Percentiles rank a stretch among this genome's conserved stretches.
Conservation (phyloP, 2,113 vertebrate species). For the Microcebus ravelobensis region DNA sequence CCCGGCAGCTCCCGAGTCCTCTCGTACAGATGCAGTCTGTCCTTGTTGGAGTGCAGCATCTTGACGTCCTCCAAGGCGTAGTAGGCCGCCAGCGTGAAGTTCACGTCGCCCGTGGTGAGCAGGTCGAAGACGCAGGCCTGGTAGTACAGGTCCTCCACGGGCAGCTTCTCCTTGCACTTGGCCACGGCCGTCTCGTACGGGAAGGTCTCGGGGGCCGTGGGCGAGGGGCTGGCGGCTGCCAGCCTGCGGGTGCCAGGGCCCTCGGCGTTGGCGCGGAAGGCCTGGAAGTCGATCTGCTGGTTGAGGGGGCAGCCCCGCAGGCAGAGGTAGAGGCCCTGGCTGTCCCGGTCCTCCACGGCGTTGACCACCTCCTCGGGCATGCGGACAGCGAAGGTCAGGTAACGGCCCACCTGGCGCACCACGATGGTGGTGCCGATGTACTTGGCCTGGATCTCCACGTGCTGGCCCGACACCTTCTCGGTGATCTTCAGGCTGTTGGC, state of each 20-base stretch:
- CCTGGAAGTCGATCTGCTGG: slow-evolving; percentile 95
- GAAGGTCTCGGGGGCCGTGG: slow-evolving; percentile 82
- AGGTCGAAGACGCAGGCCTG: slow-evolving; percentile 98
- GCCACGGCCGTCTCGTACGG: slow-evolving; percentile 91
- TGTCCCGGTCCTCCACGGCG: slow-evolving; percentile 93
- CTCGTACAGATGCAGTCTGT: slow-evolving; percentile 94
- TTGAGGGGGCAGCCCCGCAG: slow-evolving; percentile 94
- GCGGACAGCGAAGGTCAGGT: slow-evolving; percentile 95
- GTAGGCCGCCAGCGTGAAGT: slow-evolving; percentile 98
- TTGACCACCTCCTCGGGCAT: slow-evolving; percentile 97
- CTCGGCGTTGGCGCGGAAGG: slow-evolving; percentile 81
- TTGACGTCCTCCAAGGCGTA: slow-evolving; percentile 97
- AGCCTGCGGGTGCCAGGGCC: slow-evolving; percentile 71
- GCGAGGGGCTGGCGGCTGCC: slow-evolving; percentile 21
- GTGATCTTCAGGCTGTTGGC: slow-evolving; percentile 94
- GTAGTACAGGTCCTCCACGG: slow-evolving; percentile 97
- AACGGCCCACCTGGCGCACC: slow-evolving; percentile 96
- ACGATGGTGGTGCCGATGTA: slow-evolving; percentile 98
- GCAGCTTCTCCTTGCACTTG: slow-evolving; percentile 96
- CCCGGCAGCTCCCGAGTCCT: slow-evolving; percentile 85
- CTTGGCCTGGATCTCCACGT: slow-evolving; percentile 96
- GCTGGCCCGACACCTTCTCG: slow-evolving; percentile 95
- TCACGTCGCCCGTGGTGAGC: slow-evolving; percentile 95
- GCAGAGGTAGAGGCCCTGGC: slow-evolving; percentile 96
- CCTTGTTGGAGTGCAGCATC: slow-evolving; percentile 96